phyloP scores from a whole-genome alignment of 1,140 invertebrate species.

The Pararge aegeria region DNA sequence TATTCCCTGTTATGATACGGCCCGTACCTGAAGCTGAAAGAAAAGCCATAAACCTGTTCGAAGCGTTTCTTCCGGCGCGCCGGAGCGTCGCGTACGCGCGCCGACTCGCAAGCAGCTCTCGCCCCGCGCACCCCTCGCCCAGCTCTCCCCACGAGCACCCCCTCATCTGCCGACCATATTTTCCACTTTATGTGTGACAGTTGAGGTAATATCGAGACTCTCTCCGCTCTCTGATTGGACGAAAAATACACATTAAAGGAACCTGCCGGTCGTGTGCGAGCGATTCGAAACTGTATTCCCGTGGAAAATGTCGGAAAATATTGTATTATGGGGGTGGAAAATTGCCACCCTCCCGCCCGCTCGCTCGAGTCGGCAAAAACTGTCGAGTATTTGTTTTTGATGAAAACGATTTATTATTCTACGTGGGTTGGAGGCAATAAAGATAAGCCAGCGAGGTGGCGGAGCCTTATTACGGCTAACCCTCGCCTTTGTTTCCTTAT shows the following conservation, averaged over 20 bases:
- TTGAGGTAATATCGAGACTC: conserved; percentile 81
- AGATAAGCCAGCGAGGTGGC: conserved; percentile 79
- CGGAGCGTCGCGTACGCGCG: conserved; percentile 75
- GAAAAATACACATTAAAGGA: conserved; percentile 81
- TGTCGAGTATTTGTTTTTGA: conserved; percentile 80
- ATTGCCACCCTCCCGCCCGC: conserved; percentile 73
- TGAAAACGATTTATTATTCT: conserved; percentile 80
- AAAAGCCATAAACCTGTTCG: conserved; percentile 80
- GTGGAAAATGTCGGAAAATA: conserved; percentile 79
- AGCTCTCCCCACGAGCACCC: conserved; percentile 37
- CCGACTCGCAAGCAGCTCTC: conserved; percentile 65
- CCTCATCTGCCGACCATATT: conserved; percentile 80
- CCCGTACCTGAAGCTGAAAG: conserved; percentile 80
- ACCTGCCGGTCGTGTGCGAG: conserved; percentile 72
- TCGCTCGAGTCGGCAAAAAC: conserved; percentile 78
- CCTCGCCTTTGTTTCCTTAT: conserved; percentile 80
- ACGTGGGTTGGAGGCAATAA: conserved; percentile 80
- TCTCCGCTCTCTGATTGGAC: conserved; percentile 80
- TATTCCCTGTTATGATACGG: conserved; percentile 79
- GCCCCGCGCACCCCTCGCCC: conserved; percentile 34
- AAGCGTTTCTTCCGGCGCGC: conserved; percentile 74
- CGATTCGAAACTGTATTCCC: conserved; percentile 78
- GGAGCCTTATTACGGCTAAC: conserved; percentile 79
- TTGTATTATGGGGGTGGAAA: conserved; percentile 79
- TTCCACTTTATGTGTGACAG: conserved; percentile 82